Evolutionary conservation across 92 coral and sea anemone genomes (phyloP).

Genomic region (Zoanthus gigantus): DNA sequence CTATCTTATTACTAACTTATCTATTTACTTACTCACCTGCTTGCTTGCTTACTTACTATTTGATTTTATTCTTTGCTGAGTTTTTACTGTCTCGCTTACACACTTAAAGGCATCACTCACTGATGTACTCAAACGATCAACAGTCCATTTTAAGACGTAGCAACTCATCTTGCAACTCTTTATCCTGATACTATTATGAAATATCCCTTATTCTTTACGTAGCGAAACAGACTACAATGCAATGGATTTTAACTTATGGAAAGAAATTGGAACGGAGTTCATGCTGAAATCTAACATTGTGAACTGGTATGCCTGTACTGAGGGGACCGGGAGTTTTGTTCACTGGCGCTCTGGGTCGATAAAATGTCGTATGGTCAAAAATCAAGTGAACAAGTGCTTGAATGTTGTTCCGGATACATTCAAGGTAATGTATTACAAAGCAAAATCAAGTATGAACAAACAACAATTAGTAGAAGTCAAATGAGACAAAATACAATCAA

Average conservation of each 20-base stretch:
- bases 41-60: too few species aligned
- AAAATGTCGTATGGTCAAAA: not conserved
- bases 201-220: not conserved
- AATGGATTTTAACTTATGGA: conserved; percentile 25
- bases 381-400: not conserved
- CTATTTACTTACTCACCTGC: too few species aligned
- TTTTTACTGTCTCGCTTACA: too few species aligned
- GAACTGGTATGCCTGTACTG: conserved; percentile 25
- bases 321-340: conserved; percentile 27
- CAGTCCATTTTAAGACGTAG: too few species aligned
- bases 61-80: too few species aligned
- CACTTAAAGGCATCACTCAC: too few species aligned
- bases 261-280: conserved; percentile 17
- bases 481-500: too few species aligned
- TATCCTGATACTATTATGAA: too few species aligned
- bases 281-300: conserved; percentile 25
- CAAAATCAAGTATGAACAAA: not conserved
- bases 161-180: too few species aligned
- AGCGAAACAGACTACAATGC: conserved; percentile 35
- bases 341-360: conserved; percentile 21
- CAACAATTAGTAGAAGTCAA: too few species aligned
- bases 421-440: not conserved
- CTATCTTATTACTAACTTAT: too few species aligned
- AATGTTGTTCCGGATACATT: conserved; percentile 19
- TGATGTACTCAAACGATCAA: too few species aligned